A percentile compares a stretch with the other conserved stretches of the same genome.
These are phyloP conservation scores for Cyclophora albipunctata DNA, from an alignment of 2,888 invertebrate species.

Conservation along the genomic window DNA sequence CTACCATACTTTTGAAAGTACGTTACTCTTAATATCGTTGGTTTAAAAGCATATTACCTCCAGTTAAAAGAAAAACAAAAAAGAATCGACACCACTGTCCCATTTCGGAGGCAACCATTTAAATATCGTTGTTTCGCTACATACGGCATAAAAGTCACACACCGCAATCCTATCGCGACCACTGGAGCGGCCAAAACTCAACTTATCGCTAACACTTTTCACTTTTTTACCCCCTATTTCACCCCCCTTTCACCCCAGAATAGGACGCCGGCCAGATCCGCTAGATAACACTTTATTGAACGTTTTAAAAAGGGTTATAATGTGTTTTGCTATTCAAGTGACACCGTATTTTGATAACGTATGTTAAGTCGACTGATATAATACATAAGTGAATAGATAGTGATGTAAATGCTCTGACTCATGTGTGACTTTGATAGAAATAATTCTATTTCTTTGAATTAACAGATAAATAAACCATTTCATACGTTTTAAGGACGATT, in stretches of 20 bases:
- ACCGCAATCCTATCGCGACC: conserved; percentile 37
- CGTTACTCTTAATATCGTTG: too few species aligned
- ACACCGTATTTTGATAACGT: not conserved
- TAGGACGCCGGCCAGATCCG: conserved; percentile 38
- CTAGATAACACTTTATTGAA: conserved; percentile 39
- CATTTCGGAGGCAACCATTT: not conserved
- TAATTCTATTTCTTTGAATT: too few species aligned
- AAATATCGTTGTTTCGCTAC: conserved; percentile 3
- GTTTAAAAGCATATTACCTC: too few species aligned
- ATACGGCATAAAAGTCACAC: conserved; percentile 19
- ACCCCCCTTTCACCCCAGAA: conserved; percentile 21
- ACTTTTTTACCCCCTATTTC: conserved; percentile 48
- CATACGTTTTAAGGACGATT: too few species aligned
- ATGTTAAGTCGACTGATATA: too few species aligned
- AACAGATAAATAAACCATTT: too few species aligned
- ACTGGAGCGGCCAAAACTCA: conserved; percentile 42
- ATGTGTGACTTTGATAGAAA: too few species aligned
- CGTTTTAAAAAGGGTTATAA: conserved; percentile 27
- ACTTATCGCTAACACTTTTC: conserved; percentile 67
- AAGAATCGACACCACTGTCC: too few species aligned
- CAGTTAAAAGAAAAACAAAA: too few species aligned
- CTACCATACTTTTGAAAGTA: too few species aligned
- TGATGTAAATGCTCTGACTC: too few species aligned
- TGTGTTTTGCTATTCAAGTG: conserved; percentile 18
- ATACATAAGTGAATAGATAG: too few species aligned